Evolutionary conservation across 2,888 invertebrate genomes (phyloP).

Genomic region (Lumbricus terrestris): DNA sequence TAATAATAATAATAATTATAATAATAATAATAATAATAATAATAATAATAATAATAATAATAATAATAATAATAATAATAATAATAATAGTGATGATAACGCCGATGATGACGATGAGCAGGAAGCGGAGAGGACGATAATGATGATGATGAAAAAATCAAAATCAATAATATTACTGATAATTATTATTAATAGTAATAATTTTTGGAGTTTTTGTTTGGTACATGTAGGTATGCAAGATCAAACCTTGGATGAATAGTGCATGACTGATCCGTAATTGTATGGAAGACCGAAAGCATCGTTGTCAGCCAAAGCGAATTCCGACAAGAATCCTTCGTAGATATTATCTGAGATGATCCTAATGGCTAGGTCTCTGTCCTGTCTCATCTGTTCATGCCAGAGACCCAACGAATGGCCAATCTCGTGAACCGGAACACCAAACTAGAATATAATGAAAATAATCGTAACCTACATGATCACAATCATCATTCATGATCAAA

Average conservation of each 20-base stretch:
- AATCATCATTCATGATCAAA: neutral
- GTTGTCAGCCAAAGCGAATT: conserved; percentile 22
- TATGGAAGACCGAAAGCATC: conserved; percentile 28
- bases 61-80: too few relatives aligned
- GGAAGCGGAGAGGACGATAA: too few relatives aligned
- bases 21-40: too few relatives aligned
- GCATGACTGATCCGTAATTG: conserved; percentile 34
- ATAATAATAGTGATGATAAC: too few relatives aligned
- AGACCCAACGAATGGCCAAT: conserved; percentile 36
- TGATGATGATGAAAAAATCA: too few relatives aligned
- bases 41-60: too few relatives aligned
- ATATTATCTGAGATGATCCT: conserved; percentile 30
- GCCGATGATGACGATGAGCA: too few relatives aligned
- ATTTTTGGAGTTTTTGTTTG: neutral
- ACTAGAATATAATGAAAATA: conserved; percentile 20
- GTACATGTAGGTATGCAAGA: too few relatives aligned
- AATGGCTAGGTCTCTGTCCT: conserved; percentile 32
- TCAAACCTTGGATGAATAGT: conserved; percentile 26
- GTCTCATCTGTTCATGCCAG: conserved; percentile 38
- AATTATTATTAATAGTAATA: too few relatives aligned
- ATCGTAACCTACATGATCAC: neutral
- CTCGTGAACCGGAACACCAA: conserved; percentile 37
- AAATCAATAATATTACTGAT: too few relatives aligned
- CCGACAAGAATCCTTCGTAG: neutral
- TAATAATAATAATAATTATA: too few relatives aligned